A percentile compares a stretch with the other conserved stretches of the same genome.
phyloP scores from a whole-genome alignment of 1,140 invertebrate genomes.

The Habropoda laboriosa region DNA sequence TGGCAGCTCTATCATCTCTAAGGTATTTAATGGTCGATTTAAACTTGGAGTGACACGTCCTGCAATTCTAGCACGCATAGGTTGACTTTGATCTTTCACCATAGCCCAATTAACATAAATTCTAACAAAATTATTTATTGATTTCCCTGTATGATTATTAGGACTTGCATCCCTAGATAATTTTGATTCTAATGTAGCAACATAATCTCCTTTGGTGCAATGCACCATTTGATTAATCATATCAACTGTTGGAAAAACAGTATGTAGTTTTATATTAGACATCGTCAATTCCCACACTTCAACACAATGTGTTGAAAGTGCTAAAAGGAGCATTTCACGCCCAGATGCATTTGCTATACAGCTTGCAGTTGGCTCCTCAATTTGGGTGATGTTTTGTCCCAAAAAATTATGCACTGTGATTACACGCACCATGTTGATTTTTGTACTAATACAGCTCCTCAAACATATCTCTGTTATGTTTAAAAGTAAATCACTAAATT shows the following conservation, averaged over 20 bases:
- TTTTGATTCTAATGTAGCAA: slow-evolving; percentile 85
- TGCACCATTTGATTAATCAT: slow-evolving; percentile 84
- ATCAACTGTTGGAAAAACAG: slow-evolving; percentile 85
- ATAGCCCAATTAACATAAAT: slow-evolving; percentile 86
- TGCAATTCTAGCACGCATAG: slow-evolving; percentile 87
- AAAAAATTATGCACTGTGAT: slow-evolving; percentile 87
- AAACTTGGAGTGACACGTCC: slow-evolving; percentile 86
- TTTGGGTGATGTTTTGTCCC: slow-evolving; percentile 85
- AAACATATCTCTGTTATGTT: slow-evolving; percentile 11
- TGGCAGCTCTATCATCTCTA: slow-evolving; percentile 88
- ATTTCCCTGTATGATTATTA: slow-evolving; percentile 69
- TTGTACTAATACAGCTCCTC: neutral
- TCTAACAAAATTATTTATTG: slow-evolving; percentile 82
- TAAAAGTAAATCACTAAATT: neutral
- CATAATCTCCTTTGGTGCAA: slow-evolving; percentile 84
- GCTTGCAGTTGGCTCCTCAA: slow-evolving; percentile 85
- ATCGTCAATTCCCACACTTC: slow-evolving; percentile 84
- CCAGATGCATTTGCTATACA: slow-evolving; percentile 80
- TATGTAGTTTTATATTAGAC: slow-evolving; percentile 80
- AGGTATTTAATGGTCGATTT: slow-evolving; percentile 82
- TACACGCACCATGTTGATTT: slow-evolving; percentile 85
- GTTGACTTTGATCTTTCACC: slow-evolving; percentile 80
- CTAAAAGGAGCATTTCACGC: slow-evolving; percentile 82
- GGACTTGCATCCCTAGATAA: slow-evolving; percentile 81
- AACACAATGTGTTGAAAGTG: slow-evolving; percentile 84